Percentiles rank a stretch among this genome's conserved stretches.
Conservation (phyloP, 1,140 invertebrate species). For the Bombus superbus region DNA sequence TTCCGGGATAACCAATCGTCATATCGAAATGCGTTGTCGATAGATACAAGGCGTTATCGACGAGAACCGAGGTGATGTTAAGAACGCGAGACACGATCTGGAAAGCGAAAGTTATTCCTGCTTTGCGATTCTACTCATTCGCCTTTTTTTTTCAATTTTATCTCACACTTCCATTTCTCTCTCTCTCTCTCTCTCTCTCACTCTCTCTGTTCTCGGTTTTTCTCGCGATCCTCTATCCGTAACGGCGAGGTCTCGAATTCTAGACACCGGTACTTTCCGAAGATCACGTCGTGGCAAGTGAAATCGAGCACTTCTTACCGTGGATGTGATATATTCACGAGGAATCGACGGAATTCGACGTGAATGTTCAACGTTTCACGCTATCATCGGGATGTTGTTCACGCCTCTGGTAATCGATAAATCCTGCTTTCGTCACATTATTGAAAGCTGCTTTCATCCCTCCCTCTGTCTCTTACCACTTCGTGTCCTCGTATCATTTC, state of each 20-base stretch:
- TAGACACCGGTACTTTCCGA: not conserved
- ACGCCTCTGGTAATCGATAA: conserved; percentile 15
- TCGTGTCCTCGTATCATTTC: not conserved
- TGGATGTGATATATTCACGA: conserved; percentile 42
- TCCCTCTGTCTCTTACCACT: not conserved
- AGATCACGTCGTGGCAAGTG: conserved; percentile 28
- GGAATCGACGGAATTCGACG: conserved; percentile 23
- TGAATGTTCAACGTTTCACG: conserved; percentile 15
- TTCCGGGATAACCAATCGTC: no score
- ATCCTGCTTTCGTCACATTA: not conserved
- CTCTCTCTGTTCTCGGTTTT: not conserved
- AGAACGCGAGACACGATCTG: not conserved
- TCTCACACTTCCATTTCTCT: no score
- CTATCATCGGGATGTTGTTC: conserved; percentile 6
- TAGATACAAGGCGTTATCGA: no score
- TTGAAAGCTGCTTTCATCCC: not conserved
- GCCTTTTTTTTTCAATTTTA: not conserved
- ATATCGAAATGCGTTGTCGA: no score
- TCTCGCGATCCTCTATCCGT: not conserved
- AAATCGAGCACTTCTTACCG: conserved; percentile 44
- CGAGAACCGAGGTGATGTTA: not conserved
- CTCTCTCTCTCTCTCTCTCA: not conserved
- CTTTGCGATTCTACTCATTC: not conserved
- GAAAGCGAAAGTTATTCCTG: not conserved
- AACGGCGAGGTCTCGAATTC: conserved; percentile 7